Evolutionary conservation across 2,113 vertebrate species (phyloP), one percentile per base, ranked within the genome.

Genomic region (Apodemus sylvaticus): DNA sequence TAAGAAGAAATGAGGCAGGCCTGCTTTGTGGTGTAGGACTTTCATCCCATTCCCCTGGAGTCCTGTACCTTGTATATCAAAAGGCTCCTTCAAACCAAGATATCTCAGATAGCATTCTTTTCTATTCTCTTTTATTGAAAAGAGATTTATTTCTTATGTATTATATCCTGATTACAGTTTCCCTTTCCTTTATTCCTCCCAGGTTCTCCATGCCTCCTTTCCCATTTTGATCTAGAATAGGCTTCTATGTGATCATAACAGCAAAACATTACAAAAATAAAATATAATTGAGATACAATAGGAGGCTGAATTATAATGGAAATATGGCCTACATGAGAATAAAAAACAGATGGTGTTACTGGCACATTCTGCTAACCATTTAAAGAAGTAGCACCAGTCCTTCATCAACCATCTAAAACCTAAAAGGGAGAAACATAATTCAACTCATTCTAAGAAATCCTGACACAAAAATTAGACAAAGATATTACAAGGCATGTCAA

Each of bases 401-500:
- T 90, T 93, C 81, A 96, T 60, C 90, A 95, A 90, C 39, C 66
- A 36, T 81, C 79, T 26, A 90, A 86, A 86, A 68, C 81, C 71
- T 45, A 82, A 55, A 36, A 74, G 36, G 26, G 89, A 53, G 73
- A 94, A 92, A 90, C 8, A 74, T 51, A 74, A 96, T 22, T 24
- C 39, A 68, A 39, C 4, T 74, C 42, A 92, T 62, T 94, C 39
- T 86, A 81, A 90, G 79, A 92, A 71, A 71, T 53, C 3, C 24
- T 58, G 48, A 55, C 42, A 88, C 6, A 34, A 93, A 64, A 64
- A 16, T 86, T 48, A 86, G 42, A 66, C 13, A 85, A 42, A 45
- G 60, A 17, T 42, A 34, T 66, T 66, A 48, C 9, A 91, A 95
- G 71, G 79, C 24, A 76, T 64, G 45, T 66, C 20, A 79, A 85